Conservation (phyloP, 2,797 vertebrate genomes). For the Ispidina lecontei region DNA sequence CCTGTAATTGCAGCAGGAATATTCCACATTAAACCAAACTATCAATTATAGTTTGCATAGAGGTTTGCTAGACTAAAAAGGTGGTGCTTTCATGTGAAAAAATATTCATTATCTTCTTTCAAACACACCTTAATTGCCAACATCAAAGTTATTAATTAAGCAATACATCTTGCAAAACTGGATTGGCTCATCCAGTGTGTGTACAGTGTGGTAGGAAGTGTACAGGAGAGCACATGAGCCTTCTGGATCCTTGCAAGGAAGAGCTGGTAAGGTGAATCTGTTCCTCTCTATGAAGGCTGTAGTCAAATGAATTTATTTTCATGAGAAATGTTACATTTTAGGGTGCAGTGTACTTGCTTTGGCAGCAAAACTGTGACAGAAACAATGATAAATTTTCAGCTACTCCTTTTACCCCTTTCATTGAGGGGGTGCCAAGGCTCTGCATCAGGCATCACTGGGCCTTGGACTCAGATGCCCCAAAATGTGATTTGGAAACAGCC, state of each 20-base stretch:
- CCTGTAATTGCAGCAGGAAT: slow-evolving; percentile 17
- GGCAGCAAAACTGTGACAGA: neutral
- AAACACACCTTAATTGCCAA: slow-evolving; percentile 70
- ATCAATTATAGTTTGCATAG: slow-evolving; percentile 68
- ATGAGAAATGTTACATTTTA: neutral
- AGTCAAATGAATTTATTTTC: neutral
- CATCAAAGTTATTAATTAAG: slow-evolving; percentile 76
- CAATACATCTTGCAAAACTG: slow-evolving; percentile 57
- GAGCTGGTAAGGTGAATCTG: neutral
- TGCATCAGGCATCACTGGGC: neutral
- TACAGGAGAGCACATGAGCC: neutral
- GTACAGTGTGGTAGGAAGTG: neutral
- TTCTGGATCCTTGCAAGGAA: neutral
- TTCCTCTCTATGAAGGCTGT: neutral
- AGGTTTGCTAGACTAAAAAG: slow-evolving; percentile 62
- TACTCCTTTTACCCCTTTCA: neutral
- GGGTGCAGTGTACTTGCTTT: neutral
- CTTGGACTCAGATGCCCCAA: neutral
- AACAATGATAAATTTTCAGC: neutral
- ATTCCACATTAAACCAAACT: slow-evolving; percentile 49
- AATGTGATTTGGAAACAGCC: neutral
- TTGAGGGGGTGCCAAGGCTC: neutral
- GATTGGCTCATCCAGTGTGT: neutral
- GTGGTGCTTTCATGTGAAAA: slow-evolving; percentile 69
- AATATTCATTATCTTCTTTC: slow-evolving; percentile 71